Conservation (phyloP, 2,888 invertebrate genomes). For the Drosophila silvestris region DNA sequence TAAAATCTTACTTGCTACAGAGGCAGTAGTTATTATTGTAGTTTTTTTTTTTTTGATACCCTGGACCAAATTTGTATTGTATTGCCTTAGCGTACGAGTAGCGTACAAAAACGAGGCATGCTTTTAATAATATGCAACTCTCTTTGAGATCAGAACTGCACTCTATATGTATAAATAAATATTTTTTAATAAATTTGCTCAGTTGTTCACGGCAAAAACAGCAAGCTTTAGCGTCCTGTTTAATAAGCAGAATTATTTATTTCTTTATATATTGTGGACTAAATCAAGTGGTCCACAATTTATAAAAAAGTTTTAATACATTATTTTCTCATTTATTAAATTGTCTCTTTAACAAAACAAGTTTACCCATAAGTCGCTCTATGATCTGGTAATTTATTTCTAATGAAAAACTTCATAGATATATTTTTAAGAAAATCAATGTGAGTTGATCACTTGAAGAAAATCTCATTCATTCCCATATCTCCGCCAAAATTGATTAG, state of each 20-base stretch:
- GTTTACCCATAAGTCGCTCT: background rate
- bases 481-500: background rate
- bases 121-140: background rate
- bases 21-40: constrained; percentile 36
- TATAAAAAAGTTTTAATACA: background rate
- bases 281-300: background rate
- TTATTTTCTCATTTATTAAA: background rate
- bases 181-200: background rate
- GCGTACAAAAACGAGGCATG: background rate
- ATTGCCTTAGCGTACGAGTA: background rate
- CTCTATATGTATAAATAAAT: background rate
- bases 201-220: too few relatives aligned
- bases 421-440: background rate
- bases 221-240: background rate
- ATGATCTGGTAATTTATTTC: background rate
- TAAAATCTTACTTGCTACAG: constrained; percentile 60
- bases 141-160: background rate
- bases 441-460: background rate
- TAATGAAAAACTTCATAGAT: background rate
- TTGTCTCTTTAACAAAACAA: background rate
- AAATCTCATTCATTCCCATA: background rate
- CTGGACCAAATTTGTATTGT: constrained; percentile 6
- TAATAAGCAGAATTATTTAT: background rate
- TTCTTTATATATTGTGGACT: background rate
- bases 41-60: constrained; percentile 35